These are phyloP conservation scores for Callaeas wilsoni DNA, from an alignment of 2,113 vertebrate genomes.

Conservation along the genomic window DNA sequence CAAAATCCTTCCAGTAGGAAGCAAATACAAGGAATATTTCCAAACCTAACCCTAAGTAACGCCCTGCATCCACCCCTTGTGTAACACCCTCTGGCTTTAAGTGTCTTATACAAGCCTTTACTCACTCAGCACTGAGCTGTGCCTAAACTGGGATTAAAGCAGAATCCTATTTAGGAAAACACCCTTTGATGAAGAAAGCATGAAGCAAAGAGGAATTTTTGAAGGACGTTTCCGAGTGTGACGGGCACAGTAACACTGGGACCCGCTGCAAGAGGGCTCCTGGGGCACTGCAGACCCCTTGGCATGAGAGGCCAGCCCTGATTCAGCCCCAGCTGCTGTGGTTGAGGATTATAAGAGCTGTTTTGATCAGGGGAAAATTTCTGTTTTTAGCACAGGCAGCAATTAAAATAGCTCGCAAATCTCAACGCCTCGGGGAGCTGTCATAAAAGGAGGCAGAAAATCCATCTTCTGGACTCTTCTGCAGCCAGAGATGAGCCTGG, in stretches of 20 bases:
- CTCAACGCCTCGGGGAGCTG: background rate
- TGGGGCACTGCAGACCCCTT: background rate
- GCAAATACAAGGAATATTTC: background rate
- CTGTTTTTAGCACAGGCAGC: constrained; percentile 33
- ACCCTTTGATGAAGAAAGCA: constrained; percentile 3
- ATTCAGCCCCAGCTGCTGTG: background rate
- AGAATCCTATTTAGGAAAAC: constrained; percentile 57
- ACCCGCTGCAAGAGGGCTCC: background rate
- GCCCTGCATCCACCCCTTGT: constrained; percentile 12
- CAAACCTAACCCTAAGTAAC: background rate
- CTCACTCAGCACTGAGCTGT: constrained; percentile 40
- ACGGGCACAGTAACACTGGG: accelerated
- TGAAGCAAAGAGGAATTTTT: background rate
- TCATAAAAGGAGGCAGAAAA: background rate
- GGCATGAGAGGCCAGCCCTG: background rate
- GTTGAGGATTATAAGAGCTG: background rate
- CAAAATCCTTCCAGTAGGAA: background rate
- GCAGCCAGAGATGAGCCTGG: background rate
- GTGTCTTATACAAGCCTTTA: constrained; percentile 39
- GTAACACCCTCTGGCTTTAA: constrained; percentile 47
- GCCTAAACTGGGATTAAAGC: constrained; percentile 45
- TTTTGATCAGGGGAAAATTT: background rate
- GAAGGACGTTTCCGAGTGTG: background rate
- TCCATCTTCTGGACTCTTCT: background rate
- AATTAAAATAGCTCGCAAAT: constrained; percentile 18